Conservation (phyloP, 2,113 vertebrate genomes). For the Gadus macrocephalus region DNA sequence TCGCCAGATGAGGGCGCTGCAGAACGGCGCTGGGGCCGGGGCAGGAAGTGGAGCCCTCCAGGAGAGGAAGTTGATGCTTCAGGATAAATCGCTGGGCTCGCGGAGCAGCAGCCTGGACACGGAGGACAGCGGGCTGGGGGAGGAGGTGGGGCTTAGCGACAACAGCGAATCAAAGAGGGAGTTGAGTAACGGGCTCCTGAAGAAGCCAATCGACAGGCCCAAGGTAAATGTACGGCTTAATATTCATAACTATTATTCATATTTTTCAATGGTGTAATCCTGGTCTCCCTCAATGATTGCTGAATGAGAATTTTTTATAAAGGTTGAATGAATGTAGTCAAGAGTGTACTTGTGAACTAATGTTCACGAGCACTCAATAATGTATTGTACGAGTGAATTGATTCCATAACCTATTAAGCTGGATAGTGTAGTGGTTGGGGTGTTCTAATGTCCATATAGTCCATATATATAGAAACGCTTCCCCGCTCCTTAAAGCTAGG, state of each 20-base stretch:
- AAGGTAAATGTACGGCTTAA: slow-evolving; percentile 53
- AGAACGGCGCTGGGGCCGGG: slow-evolving; percentile 17
- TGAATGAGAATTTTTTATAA: too few species aligned
- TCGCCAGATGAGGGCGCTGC: slow-evolving; percentile 59
- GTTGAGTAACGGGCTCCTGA: slow-evolving; percentile 11
- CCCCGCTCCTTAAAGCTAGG: too few species aligned
- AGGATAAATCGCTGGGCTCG: slow-evolving; percentile 54
- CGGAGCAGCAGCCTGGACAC: slow-evolving; percentile 69
- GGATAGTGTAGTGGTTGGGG: too few species aligned
- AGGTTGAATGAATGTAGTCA: too few species aligned
- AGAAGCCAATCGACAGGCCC: slow-evolving; percentile 44
- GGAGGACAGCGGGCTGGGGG: slow-evolving; percentile 70
- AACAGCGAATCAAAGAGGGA: slow-evolving; percentile 45
- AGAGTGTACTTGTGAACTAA: too few species aligned
- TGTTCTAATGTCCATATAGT: too few species aligned
- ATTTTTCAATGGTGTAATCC: too few species aligned
- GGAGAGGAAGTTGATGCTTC: slow-evolving; percentile 51
- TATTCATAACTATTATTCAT: background rate
- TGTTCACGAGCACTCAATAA: too few species aligned
- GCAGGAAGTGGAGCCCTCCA: slow-evolving; percentile 42
- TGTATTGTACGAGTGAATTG: too few species aligned
- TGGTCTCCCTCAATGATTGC: too few species aligned
- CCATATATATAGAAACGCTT: too few species aligned
- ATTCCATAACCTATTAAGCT: too few species aligned
- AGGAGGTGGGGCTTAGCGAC: slow-evolving; percentile 59